Evolutionary conservation across 2,888 invertebrate genomes (phyloP).

Genomic region (Heteromurus nitidus): DNA sequence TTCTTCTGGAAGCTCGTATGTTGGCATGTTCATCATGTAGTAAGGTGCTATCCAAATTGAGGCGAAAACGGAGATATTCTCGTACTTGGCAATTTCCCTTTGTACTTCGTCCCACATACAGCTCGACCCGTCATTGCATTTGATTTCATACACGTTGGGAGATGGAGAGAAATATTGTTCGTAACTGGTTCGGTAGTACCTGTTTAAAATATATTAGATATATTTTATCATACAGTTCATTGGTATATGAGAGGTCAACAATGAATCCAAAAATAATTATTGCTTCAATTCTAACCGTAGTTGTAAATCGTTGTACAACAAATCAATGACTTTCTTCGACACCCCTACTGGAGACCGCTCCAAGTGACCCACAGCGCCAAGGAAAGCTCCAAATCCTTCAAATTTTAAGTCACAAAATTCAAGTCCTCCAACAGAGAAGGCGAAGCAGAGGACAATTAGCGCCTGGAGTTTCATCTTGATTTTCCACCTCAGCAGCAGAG

Average conservation of each 20-base stretch:
- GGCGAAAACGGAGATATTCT: constrained; percentile 35
- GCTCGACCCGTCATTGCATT: constrained; percentile 5
- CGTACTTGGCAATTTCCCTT: constrained; percentile 37
- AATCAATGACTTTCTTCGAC: constrained; percentile 25
- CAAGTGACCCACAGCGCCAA: constrained; percentile 57
- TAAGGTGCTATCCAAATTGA: constrained; percentile 63
- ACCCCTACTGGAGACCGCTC: background rate
- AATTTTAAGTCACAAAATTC: constrained; percentile 39
- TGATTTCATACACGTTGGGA: constrained; percentile 37
- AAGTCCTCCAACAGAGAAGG: no score
- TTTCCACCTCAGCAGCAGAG: no score
- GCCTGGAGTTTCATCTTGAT: no score
- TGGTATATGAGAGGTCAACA: no score
- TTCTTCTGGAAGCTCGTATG: background rate
- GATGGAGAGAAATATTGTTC: constrained; percentile 48
- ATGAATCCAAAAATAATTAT: constrained; percentile 8
- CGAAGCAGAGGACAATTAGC: no score
- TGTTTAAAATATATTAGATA: constrained; percentile 9
- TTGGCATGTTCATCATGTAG: constrained; percentile 50
- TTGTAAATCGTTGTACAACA: constrained; percentile 48
- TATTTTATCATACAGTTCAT: no score
- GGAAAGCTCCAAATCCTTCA: constrained; percentile 61
- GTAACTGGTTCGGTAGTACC: constrained; percentile 53
- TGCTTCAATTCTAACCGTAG: constrained; percentile 38
- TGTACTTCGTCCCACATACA: constrained; percentile 45